These are phyloP conservation scores for Hylaea fasciaria DNA, from an alignment of 2,888 invertebrate species.

Conservation along the genomic window DNA sequence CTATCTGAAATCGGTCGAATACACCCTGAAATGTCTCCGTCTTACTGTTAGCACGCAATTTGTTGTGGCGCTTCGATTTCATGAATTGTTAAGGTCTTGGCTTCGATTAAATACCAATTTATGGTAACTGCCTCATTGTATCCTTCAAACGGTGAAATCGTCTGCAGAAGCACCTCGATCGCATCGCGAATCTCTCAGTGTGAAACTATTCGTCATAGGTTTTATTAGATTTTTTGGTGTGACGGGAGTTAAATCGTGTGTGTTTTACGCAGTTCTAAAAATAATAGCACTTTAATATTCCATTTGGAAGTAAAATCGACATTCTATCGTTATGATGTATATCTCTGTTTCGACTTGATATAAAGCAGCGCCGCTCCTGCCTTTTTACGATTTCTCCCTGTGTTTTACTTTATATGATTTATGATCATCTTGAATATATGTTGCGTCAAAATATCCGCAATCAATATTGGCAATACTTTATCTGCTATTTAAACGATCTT, in stretches of 20 bases:
- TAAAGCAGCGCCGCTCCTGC: conserved; percentile 28
- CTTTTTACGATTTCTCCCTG: conserved; percentile 39
- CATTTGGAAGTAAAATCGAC: conserved; percentile 6
- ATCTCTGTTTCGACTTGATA: conserved; percentile 16
- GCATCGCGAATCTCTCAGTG: conserved; percentile 21
- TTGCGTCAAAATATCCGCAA: conserved; percentile 54
- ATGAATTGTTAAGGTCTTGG: conserved; percentile 29
- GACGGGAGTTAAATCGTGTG: conserved; percentile 7
- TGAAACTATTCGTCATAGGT: conserved; percentile 20
- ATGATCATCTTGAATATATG: conserved; percentile 53
- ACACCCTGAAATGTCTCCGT: too few species aligned
- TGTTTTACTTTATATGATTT: conserved; percentile 50
- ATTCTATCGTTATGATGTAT: conserved; percentile 10
- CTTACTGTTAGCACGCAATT: too few species aligned
- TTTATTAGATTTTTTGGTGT: conserved; percentile 15
- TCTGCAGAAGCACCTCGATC: conserved; percentile 13
- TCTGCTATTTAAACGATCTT: conserved; percentile 38
- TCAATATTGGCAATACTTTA: conserved; percentile 47
- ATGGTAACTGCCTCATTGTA: conserved; percentile 30
- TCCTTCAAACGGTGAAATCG: conserved; percentile 33
- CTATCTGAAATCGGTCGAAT: conserved; percentile 1
- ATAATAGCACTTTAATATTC: conserved; percentile 10
- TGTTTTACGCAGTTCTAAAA: conserved; percentile 5
- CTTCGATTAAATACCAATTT: conserved; percentile 31
- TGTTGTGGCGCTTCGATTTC: background rate